Percentiles rank a stretch among this genome's conserved stretches.
Evolutionary conservation across 1,140 invertebrate species (phyloP).

Genomic region (silkworm (Bombyx mori)): DNA sequence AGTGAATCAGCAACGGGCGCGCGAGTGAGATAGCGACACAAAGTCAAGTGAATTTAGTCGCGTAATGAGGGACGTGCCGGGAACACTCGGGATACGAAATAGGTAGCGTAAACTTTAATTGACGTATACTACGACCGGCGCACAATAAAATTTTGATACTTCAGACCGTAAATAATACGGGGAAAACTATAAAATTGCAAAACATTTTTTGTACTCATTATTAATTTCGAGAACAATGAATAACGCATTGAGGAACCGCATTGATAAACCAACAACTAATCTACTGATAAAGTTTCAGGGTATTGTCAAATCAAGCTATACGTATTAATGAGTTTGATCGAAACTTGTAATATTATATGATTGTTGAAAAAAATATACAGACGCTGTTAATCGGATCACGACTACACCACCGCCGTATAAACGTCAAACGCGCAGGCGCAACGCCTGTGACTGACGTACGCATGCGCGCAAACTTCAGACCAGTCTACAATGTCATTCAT

Average conservation of each 20-base stretch:
- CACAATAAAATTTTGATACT: constrained; percentile 25
- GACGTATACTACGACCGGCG: constrained; percentile 40
- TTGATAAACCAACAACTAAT: constrained; percentile 11
- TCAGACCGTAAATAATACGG: not conserved
- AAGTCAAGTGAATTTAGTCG: constrained; percentile 40
- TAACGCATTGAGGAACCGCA: constrained; percentile 6
- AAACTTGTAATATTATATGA: constrained; percentile 19
- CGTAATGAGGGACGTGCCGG: constrained; percentile 39
- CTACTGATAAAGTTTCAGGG: constrained; percentile 10
- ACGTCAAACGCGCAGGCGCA: constrained; percentile 66
- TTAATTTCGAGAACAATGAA: not conserved
- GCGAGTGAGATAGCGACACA: constrained; percentile 37
- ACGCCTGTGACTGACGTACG: constrained; percentile 62
- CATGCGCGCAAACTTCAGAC: constrained; percentile 57
- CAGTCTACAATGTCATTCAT: constrained; percentile 23
- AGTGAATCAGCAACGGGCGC: constrained; percentile 44
- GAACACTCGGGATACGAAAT: constrained; percentile 47
- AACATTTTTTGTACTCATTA: constrained; percentile 2
- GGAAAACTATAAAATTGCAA: not conserved
- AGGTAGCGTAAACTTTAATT: constrained; percentile 48
- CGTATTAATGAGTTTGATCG: constrained; percentile 17
- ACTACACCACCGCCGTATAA: constrained; percentile 67
- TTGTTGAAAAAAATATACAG: constrained; percentile 46
- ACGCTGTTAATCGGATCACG: constrained; percentile 71
- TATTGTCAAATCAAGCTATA: constrained; percentile 39